Base-by-base conservation (phyloP, 2,113 vertebrate genomes). In the Rostratula benghalensis region DNA sequence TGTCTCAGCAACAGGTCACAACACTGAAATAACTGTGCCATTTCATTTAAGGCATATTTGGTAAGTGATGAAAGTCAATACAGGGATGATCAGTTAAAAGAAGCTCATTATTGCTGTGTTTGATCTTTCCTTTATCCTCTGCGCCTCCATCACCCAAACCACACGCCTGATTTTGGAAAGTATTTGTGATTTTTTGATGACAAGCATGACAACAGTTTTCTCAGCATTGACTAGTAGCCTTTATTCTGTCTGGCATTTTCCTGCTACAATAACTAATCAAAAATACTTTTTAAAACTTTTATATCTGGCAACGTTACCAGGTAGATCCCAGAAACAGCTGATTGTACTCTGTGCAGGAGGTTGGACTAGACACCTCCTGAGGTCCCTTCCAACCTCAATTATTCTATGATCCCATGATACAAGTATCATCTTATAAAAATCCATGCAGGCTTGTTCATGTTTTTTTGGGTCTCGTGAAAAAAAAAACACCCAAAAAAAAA, bases 361-460 rank as follows among this genome's bases (percentile, higher is more conserved):
- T 30, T 93, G 83, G 56, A 43, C 73, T 43, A 30, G 6, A 93
- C 87, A 85, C 35, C 28, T 89, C 56, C 15, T 18, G 33, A 87
- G 57, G 70, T 94, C 86, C 59, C 37, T 67, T 93, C 87, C 69
- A 93, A 84, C 24, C 65, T 10, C 21, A 81, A 91, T 87, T 87
- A n/a, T 50, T 81, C 65, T 79, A 31, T 30, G 69, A 95, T 89
- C 48, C 83, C 61, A 64, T 31, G 39, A 83, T 78, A 22, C 24
- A 69, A 80, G 51, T 43, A 92, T 89, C 77, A 50, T 12, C 56
- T 81, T 83, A 75, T 60, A 91, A 94, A 94, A 95, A 95, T 75
- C 81, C 27, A 82, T 43, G 56, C 91, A 95, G 83, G 91, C 54
- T 94, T 82, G 80, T 93, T 95, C 95, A 84, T 84, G 86, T 41